Evolutionary conservation across 92 coral and sea anemone species (phyloP), one percentile per base, ranked within the genome.

Genomic region (Epizoanthus stellaris): DNA sequence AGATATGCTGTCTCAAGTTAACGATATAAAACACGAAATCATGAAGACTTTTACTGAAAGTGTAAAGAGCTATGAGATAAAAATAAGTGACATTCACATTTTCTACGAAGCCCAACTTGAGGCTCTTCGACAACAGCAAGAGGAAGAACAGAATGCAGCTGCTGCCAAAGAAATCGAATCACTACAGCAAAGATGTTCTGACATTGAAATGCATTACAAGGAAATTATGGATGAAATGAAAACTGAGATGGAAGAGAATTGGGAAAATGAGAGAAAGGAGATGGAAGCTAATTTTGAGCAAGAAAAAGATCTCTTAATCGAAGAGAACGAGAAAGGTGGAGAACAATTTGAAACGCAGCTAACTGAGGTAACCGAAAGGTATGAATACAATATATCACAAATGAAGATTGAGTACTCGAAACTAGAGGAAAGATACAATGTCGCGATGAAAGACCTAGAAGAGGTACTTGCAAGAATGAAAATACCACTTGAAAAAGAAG

Each of bases 251-350:
- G 58, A 60, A 47, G 88, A 89, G 56, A 82, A 82, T 36, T 85
- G 53, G 61, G 93, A 85, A 62, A 88, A 91, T n/a, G 91, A 87
- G 53, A 89, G 87, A 80, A 89, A 80, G 7, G 81, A 81, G 49
- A 63, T 87, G 56, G 92, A 91, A 79, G 90, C 61, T 9, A 81
- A 74, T 34, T 86, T 88, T 64, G 52, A 53, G 53, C 87, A 87
- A 71, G 94, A 89, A 77, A 84, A 88, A 17, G 91, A 87, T 59
- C 76, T 73, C 5, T 56, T 92, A 17, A 47, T 79, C 42, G 88
- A 88, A 77, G 70, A 76, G 69, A 79, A 87, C 25, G 82, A 85
- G 70, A 76, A 74, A 34, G 72, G 70, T 19, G 56, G 80, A 34
- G 82, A 89, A 23, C 83, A 77, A 25, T 82, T 85, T 47, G 94